Evolutionary conservation across 1,140 invertebrate species (phyloP).

Genomic region (Lepidostoma basale): DNA sequence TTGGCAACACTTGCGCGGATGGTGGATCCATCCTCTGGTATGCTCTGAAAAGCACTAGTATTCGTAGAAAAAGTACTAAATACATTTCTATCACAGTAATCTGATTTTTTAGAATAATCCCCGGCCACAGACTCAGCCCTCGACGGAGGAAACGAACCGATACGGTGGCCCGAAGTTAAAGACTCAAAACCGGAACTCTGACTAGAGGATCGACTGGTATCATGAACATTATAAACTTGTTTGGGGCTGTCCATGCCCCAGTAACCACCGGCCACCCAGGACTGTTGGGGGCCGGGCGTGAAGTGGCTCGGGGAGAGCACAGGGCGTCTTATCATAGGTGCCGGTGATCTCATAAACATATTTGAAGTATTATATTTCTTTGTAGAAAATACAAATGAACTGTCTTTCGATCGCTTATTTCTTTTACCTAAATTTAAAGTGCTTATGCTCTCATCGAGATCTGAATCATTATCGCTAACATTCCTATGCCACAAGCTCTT

Average conservation of each 20-base stretch:
- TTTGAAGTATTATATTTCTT: constrained; percentile 56
- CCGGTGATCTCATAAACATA: constrained; percentile 52
- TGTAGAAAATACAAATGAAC: constrained; percentile 54
- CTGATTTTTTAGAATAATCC: constrained; percentile 50
- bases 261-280: constrained; percentile 60
- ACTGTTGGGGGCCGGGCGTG: constrained; percentile 52
- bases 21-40: constrained; percentile 14
- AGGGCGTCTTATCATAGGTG: constrained; percentile 49
- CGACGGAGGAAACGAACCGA: constrained; percentile 55
- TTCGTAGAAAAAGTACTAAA: constrained; percentile 16
- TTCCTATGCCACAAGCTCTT: constrained; percentile 21
- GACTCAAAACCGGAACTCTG: constrained; percentile 62
- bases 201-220: constrained; percentile 58
- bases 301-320: constrained; percentile 59
- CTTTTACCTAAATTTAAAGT: constrained; percentile 37
- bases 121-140: constrained; percentile 55
- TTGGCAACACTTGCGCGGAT: constrained; percentile 24
- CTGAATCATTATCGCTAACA: constrained; percentile 51
- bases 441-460: constrained; percentile 58
- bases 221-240: constrained; percentile 50
- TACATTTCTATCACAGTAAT: constrained; percentile 18
- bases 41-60: constrained; percentile 20
- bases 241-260: constrained; percentile 57
- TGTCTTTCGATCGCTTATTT: constrained; percentile 1
- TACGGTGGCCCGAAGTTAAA: constrained; percentile 56